A percentile compares a stretch with the other conserved stretches of the same genome.
phyloP scores from a whole-genome alignment of 2,888 invertebrate genomes.

The Ferrisia virgata region DNA sequence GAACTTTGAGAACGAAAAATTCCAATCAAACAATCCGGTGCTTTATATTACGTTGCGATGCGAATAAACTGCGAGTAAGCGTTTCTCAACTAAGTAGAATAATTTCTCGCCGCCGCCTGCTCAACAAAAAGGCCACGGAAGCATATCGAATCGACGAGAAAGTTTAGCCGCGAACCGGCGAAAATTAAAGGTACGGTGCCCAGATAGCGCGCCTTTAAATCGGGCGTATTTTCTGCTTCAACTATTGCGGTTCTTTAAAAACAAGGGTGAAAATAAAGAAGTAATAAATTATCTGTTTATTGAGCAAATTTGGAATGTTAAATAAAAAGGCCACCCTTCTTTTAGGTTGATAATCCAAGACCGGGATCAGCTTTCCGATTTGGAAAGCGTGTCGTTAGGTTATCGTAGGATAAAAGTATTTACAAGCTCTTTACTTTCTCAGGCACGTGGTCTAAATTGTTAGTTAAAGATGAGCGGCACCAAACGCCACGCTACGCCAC shows the following conservation, averaged over 20 bases:
- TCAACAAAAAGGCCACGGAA: not conserved
- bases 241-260: conserved; percentile 1
- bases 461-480: conserved; percentile 39
- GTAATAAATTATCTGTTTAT: conserved; percentile 38
- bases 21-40: too few relatives aligned
- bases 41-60: too few relatives aligned
- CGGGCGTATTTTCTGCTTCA: not conserved
- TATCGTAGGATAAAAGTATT: conserved; percentile 44
- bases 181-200: not conserved
- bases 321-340: conserved; percentile 27
- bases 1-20: too few relatives aligned
- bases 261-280: conserved; percentile 28
- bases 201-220: too few relatives aligned
- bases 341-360: conserved; percentile 40
- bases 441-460: conserved; percentile 38
- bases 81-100: too few relatives aligned
- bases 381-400: conserved; percentile 36
- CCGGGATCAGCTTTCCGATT: conserved; percentile 15
- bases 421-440: conserved; percentile 43
- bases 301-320: conserved; percentile 36
- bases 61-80: too few relatives aligned
- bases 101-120: not conserved
- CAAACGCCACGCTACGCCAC: conserved; percentile 3
- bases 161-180: not conserved
- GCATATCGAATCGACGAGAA: not conserved